These are phyloP conservation scores for Leptopterna dolabrata DNA, from an alignment of 2,888 invertebrate species.

Conservation along the genomic window DNA sequence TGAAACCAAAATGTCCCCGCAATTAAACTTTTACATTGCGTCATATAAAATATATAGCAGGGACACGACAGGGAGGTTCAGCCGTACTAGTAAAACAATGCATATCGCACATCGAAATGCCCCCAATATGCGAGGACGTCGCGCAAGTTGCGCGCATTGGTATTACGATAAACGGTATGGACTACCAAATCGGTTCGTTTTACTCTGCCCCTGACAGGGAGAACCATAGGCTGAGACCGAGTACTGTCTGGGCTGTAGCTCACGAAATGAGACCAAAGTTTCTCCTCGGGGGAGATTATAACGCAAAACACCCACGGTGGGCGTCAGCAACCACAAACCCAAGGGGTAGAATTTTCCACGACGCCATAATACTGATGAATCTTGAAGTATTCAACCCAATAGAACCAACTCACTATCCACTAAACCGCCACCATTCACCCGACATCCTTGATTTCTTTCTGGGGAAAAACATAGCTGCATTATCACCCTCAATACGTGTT, in stretches of 20 bases:
- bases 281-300: too few relatives aligned
- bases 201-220: conserved; percentile 18
- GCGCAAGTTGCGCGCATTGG: conserved; percentile 20
- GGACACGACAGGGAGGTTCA: conserved; percentile 11
- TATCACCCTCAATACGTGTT: too few relatives aligned
- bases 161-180: neutral
- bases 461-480: too few relatives aligned
- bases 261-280: conserved; percentile 34
- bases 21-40: conserved; percentile 2
- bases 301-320: too few relatives aligned
- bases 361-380: neutral
- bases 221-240: neutral
- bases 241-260: neutral
- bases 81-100: conserved; percentile 17
- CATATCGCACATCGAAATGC: conserved; percentile 14
- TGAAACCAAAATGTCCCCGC: too few relatives aligned
- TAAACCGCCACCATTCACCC: neutral
- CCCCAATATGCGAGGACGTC: neutral
- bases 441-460: conserved; percentile 27
- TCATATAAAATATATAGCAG: conserved; percentile 22
- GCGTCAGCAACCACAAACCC: conserved; percentile 11
- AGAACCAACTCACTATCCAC: too few relatives aligned
- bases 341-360: neutral
- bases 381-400: too few relatives aligned
- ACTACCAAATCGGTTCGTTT: neutral